Evolutionary conservation across 2,888 invertebrate genomes (phyloP).

Genomic region (Micoletzkya japonica): DNA sequence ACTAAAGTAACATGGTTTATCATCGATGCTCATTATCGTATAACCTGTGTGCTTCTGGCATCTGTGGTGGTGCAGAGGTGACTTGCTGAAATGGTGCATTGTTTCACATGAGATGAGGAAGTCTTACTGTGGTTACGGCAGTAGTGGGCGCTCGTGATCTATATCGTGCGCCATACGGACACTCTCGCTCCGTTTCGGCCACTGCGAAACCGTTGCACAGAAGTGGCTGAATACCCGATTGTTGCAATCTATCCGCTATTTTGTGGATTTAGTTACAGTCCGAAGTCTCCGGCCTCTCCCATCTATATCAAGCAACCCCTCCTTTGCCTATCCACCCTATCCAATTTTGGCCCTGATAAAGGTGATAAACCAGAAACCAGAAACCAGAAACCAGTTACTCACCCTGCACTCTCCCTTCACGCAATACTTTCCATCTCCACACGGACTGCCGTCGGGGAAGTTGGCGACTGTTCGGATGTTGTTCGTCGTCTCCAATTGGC

Average conservation of each 20-base stretch:
- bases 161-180: conserved; percentile 27
- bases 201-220: conserved; percentile 27
- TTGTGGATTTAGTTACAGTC: background rate
- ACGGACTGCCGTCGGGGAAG: conserved; percentile 61
- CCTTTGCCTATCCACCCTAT: too few relatives aligned
- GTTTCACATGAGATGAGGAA: background rate
- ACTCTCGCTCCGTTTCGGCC: conserved; percentile 21
- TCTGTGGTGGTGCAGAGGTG: background rate
- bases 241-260: too few relatives aligned
- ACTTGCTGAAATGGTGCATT: background rate
- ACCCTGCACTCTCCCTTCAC: conserved; percentile 55
- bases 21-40: too few relatives aligned
- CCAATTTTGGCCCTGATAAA: too few relatives aligned
- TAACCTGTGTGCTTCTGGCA: conserved; percentile 2
- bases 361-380: too few relatives aligned
- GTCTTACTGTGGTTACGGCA: background rate
- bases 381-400: background rate
- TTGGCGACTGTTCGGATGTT: conserved; percentile 55
- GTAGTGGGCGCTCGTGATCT: background rate
- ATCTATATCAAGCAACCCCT: too few relatives aligned
- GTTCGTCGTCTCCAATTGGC: conserved; percentile 38
- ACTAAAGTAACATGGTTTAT: too few relatives aligned
- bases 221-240: conserved; percentile 29
- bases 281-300: too few relatives aligned
- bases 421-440: conserved; percentile 52